Conservation (phyloP, 2,113 vertebrate species). For the Blennius ocellaris region DNA sequence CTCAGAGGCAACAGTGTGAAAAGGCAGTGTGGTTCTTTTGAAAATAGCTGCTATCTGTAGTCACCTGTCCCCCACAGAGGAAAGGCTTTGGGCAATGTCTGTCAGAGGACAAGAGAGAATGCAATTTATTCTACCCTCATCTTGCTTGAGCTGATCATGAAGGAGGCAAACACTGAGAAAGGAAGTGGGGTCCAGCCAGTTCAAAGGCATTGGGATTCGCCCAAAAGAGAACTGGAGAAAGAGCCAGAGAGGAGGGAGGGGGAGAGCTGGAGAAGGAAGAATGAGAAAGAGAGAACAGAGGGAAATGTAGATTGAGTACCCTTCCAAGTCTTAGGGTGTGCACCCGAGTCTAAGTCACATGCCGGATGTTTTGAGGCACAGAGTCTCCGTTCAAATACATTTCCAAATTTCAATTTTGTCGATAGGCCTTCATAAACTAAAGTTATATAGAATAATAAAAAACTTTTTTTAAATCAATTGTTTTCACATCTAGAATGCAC, state of each 20-base stretch:
- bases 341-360: too few relatives aligned
- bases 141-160: slow-evolving; percentile 42
- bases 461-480: too few relatives aligned
- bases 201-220: slow-evolving; percentile 56
- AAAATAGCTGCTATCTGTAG: slow-evolving; percentile 53
- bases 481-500: too few relatives aligned
- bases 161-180: slow-evolving; percentile 51
- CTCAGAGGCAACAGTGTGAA: slow-evolving; percentile 25
- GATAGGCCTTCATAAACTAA: too few relatives aligned
- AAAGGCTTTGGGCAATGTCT: slow-evolving; percentile 49
- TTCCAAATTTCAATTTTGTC: too few relatives aligned
- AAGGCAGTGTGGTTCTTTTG: slow-evolving; percentile 37
- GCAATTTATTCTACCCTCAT: slow-evolving; percentile 55
- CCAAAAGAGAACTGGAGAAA: slow-evolving; percentile 42
- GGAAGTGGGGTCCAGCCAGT: slow-evolving; percentile 38
- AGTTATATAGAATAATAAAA: too few relatives aligned
- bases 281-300: slow-evolving; percentile 42
- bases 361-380: too few relatives aligned
- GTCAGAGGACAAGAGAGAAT: slow-evolving; percentile 56
- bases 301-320: slow-evolving; percentile 30
- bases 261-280: slow-evolving; percentile 28
- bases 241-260: slow-evolving; percentile 39
- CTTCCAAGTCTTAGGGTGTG: too few relatives aligned
- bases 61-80: slow-evolving; percentile 54
- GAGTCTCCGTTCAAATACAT: too few relatives aligned